Percentiles rank a stretch among this genome's conserved stretches.
phyloP scores from a whole-genome alignment of 2,113 vertebrate genomes.

The Leptobrachium ailaonicum region DNA sequence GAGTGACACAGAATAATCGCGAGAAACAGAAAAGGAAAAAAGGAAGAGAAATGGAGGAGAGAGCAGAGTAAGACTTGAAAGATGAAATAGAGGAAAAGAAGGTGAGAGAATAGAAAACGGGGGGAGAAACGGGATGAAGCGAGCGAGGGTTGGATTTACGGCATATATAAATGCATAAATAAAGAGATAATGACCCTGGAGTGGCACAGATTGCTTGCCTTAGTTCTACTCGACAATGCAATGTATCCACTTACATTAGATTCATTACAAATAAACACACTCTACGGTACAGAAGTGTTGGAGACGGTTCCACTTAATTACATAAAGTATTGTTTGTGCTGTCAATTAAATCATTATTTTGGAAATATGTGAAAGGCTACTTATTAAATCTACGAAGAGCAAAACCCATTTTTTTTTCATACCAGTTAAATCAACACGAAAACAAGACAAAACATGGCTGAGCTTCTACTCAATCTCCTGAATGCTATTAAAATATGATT shows the following conservation, averaged over 20 bases:
- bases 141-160: not conserved
- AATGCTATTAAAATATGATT: no score
- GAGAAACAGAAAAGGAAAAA: not conserved
- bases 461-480: no score
- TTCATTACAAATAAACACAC: not conserved
- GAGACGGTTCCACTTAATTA: not conserved
- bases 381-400: no score
- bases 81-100: not conserved
- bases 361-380: no score
- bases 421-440: no score
- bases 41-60: not conserved
- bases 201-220: not conserved
- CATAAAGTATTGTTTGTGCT: not conserved
- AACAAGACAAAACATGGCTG: no score
- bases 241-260: not conserved
- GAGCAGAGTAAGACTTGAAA: not conserved
- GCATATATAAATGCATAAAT: slow-evolving; percentile 12
- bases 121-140: not conserved
- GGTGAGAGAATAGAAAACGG: not conserved
- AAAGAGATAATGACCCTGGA: slow-evolving; percentile 14
- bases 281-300: not conserved
- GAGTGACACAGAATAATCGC: not conserved
- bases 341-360: not conserved
- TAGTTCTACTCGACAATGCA: not conserved
- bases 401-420: no score